These are phyloP conservation scores for Chlorodrepanis virens DNA, from an alignment of 2,113 vertebrate species.

Conservation along the genomic window DNA sequence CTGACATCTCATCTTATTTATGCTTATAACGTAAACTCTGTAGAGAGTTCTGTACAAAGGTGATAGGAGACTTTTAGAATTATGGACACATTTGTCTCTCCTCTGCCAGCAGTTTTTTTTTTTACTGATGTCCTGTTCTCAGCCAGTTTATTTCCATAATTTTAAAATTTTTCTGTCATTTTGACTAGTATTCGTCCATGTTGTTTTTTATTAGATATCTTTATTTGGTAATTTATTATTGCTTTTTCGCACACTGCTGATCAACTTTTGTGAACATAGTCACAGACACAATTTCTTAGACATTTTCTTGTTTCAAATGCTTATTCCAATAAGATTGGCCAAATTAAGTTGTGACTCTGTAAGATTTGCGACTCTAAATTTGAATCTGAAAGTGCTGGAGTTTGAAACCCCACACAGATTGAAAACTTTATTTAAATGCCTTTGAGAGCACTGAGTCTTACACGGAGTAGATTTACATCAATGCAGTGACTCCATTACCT, in stretches of 20 bases:
- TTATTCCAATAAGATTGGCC: background rate
- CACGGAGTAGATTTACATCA: background rate
- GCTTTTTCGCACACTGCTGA: background rate
- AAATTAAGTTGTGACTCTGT: background rate
- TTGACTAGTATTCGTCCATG: background rate
- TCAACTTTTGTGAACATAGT: background rate
- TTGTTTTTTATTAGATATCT: background rate
- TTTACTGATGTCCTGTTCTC: background rate
- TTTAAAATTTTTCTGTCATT: background rate
- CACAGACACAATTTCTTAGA: background rate
- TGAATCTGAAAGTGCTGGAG: background rate
- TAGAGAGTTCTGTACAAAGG: conserved; percentile 1
- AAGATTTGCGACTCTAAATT: background rate
- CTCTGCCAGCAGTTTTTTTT: background rate
- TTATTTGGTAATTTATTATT: background rate
- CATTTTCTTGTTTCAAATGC: background rate
- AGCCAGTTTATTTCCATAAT: background rate
- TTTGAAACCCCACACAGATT: background rate
- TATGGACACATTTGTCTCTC: background rate
- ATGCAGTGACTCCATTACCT: background rate
- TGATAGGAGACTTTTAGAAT: background rate
- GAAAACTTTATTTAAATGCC: background rate
- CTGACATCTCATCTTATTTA: conserved; percentile 12
- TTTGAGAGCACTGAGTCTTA: background rate
- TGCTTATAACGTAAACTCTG: background rate